These are phyloP conservation scores for Amblyornis subalaris DNA, from an alignment of 2,113 vertebrate species.

Conservation along the genomic window DNA sequence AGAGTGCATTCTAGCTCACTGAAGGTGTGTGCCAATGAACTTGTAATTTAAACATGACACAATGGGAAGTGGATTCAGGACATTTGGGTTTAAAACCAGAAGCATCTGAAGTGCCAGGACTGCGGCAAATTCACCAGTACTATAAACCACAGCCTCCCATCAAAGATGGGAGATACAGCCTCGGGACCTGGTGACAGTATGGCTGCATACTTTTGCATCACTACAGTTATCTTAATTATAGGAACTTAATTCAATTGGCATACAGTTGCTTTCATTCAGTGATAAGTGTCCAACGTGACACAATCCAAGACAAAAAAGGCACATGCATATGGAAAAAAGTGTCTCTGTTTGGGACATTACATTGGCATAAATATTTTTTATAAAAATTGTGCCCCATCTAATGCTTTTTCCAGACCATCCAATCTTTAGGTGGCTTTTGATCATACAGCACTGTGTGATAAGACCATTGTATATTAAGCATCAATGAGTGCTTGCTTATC, in stretches of 20 bases:
- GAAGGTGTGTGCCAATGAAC: neutral
- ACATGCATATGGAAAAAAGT: neutral
- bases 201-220: neutral
- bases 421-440: neutral
- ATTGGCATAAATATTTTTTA: neutral
- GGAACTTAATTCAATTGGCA: neutral
- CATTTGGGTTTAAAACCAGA: neutral
- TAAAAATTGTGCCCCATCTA: neutral
- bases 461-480: neutral
- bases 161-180: neutral
- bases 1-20: neutral
- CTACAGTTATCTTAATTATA: neutral
- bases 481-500: neutral
- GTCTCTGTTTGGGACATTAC: neutral
- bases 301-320: neutral
- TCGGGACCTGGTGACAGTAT: neutral
- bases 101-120: neutral
- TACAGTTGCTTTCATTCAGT: neutral
- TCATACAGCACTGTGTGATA: neutral
- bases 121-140: neutral
- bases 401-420: neutral
- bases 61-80: neutral
- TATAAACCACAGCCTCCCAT: neutral
- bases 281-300: neutral
- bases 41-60: neutral